Percentiles rank a stretch among this genome's conserved stretches.
phyloP scores from a whole-genome alignment of 2,888 invertebrate genomes.

The Hypolimnas misippus region DNA sequence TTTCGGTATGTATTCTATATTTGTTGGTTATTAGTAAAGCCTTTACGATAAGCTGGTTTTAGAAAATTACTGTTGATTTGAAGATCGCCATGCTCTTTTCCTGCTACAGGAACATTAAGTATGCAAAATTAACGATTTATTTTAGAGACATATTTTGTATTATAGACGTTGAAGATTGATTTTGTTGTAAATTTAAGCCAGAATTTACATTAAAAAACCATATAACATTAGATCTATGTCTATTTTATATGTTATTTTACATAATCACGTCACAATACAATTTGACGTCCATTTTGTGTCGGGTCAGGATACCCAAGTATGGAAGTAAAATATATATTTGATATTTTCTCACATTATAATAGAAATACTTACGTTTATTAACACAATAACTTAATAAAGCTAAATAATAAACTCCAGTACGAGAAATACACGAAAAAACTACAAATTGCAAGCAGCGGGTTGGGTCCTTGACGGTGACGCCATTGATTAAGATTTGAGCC shows the following conservation, averaged over 20 bases:
- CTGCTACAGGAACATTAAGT: conserved; percentile 23
- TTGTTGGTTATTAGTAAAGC: no score
- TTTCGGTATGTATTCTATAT: not conserved
- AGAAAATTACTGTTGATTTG: conserved; percentile 22
- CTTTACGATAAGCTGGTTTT: not conserved
- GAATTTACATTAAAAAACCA: not conserved
- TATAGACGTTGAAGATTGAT: no score
- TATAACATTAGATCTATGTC: conserved; percentile 8
- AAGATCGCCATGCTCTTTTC: conserved; percentile 51
- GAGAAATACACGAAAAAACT: conserved; percentile 49
- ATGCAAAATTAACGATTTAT: conserved; percentile 12
- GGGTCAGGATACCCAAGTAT: conserved; percentile 49
- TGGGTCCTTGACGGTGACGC: conserved; percentile 77
- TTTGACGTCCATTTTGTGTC: conserved; percentile 81
- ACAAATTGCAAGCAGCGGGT: conserved; percentile 63
- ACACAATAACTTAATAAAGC: conserved; percentile 46
- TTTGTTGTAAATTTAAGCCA: not conserved
- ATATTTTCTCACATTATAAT: conserved; percentile 33
- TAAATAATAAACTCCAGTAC: conserved; percentile 41
- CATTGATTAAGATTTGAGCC: conserved; percentile 56
- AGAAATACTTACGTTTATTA: conserved; percentile 55
- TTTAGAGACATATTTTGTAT: not conserved
- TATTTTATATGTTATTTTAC: conserved; percentile 57
- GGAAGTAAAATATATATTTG: conserved; percentile 26
- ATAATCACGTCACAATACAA: conserved; percentile 78